Conservation (phyloP, 2,888 invertebrate genomes). For the Mesorhabditis spiculigera region DNA sequence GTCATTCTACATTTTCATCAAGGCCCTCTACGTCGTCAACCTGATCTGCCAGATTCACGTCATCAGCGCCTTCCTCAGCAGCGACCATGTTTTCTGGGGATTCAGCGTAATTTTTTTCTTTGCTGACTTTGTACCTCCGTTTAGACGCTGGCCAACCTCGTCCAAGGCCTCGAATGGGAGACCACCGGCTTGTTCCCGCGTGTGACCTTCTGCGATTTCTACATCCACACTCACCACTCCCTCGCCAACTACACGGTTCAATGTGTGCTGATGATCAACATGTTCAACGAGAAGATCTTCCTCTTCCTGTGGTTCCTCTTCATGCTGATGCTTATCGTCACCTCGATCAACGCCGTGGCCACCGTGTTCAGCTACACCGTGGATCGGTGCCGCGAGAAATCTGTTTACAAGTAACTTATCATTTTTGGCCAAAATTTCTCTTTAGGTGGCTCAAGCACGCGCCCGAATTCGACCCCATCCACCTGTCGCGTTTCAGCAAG, state of each 20-base stretch:
- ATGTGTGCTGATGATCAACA: not conserved
- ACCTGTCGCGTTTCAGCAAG: not conserved
- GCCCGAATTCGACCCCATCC: not conserved
- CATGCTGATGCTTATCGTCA: not conserved
- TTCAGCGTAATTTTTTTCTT: not conserved
- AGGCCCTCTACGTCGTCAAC: slow-evolving; percentile 1
- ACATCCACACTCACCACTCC: not conserved
- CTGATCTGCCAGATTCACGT: not conserved
- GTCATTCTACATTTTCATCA: not conserved
- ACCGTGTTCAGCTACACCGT: not conserved
- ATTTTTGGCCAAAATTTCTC: not conserved
- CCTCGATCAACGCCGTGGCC: not conserved
- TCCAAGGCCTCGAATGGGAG: not conserved
- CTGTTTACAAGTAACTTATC: not conserved
- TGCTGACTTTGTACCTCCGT: not conserved
- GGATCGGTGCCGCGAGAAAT: not conserved
- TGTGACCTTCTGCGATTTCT: not conserved
- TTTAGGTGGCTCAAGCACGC: slow-evolving; percentile 4
- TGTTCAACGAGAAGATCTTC: slow-evolving; percentile 6
- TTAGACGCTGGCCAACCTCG: not conserved
- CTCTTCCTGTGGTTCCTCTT: slow-evolving; percentile 4
- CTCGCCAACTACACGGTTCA: not conserved
- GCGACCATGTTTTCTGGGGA: not conserved
- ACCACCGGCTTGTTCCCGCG: slow-evolving; percentile 2
- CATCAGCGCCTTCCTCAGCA: not conserved